A percentile compares a stretch with the other conserved stretches of the same genome.
These are phyloP conservation scores for Atta colombica DNA, from an alignment of 1,140 invertebrate genomes.

Conservation along the genomic window DNA sequence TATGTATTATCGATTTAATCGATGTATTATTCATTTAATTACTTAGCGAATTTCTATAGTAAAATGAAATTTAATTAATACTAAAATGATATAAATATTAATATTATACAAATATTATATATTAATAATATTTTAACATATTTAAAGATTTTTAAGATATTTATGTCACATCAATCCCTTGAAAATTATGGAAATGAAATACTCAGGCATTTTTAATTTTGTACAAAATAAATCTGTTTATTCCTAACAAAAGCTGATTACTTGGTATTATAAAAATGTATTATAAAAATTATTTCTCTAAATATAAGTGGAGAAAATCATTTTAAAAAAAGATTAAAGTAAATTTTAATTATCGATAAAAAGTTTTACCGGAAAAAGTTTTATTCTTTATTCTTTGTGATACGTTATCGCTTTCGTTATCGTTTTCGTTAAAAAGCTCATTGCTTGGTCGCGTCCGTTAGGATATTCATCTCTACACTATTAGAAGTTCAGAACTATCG, in stretches of 20 bases:
- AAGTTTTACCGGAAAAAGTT: constrained; percentile 12
- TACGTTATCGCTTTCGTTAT: constrained; percentile 29
- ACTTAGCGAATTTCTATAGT: neutral
- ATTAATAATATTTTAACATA: constrained; percentile 1
- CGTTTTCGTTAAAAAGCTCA: constrained; percentile 23
- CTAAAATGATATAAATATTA: constrained; percentile 11
- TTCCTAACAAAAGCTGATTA: neutral
- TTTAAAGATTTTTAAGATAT: neutral
- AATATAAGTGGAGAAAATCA: neutral
- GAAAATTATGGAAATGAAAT: neutral
- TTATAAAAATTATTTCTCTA: neutral
- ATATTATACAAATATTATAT: neutral
- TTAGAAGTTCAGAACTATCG: constrained; percentile 46
- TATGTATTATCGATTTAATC: neutral
- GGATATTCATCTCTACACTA: constrained; percentile 34
- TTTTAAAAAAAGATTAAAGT: neutral
- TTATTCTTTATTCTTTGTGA: neutral
- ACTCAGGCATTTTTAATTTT: neutral
- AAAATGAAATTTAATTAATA: neutral
- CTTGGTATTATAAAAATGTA: neutral
- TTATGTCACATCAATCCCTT: neutral
- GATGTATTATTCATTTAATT: neutral
- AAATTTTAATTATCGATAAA: constrained; percentile 8
- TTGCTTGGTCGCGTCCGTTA: constrained; percentile 7
- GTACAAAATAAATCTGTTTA: neutral